Evolutionary conservation across 2,888 invertebrate species (phyloP).

Genomic region (Timema cristinae): DNA sequence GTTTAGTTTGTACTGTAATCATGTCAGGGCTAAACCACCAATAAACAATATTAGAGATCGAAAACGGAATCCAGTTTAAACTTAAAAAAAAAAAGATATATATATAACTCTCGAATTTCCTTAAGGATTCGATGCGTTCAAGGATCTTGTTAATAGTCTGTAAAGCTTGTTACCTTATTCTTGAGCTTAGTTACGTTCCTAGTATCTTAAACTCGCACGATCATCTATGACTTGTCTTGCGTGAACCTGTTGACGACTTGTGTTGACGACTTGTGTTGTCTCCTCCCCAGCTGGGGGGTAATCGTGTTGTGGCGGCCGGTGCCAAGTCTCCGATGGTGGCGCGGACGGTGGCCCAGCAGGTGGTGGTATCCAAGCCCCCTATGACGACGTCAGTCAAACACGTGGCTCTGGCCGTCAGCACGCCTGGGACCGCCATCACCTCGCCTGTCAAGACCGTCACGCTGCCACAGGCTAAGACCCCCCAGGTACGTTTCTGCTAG

Average conservation of each 20-base stretch:
- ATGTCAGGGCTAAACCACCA: too few species aligned
- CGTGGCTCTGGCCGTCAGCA: not conserved
- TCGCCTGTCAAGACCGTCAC: conserved; percentile 34
- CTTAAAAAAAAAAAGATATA: too few species aligned
- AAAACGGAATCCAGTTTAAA: too few species aligned
- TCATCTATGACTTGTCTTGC: not conserved
- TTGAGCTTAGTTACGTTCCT: not conserved
- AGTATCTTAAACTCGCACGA: not conserved
- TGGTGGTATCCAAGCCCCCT: not conserved
- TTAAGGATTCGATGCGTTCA: too few species aligned
- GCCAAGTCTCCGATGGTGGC: conserved; percentile 26
- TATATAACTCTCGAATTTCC: too few species aligned
- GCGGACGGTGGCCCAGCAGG: conserved; percentile 31
- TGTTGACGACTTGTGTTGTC: conserved; percentile 10
- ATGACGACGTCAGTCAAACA: not conserved
- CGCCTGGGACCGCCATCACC: conserved; percentile 14
- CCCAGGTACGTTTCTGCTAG: conserved; percentile 8
- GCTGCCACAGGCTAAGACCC: conserved; percentile 22
- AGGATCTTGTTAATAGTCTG: too few species aligned
- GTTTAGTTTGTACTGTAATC: too few species aligned
- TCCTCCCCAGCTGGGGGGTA: conserved; percentile 16
- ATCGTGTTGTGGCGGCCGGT: conserved; percentile 20
- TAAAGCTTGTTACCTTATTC: too few species aligned
- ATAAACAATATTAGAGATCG: too few species aligned
- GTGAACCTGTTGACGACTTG: not conserved